Evolutionary conservation across 1,140 invertebrate genomes (phyloP), one percentile per base, ranked within the genome.

Genomic region (Aphaenogaster floridana): DNA sequence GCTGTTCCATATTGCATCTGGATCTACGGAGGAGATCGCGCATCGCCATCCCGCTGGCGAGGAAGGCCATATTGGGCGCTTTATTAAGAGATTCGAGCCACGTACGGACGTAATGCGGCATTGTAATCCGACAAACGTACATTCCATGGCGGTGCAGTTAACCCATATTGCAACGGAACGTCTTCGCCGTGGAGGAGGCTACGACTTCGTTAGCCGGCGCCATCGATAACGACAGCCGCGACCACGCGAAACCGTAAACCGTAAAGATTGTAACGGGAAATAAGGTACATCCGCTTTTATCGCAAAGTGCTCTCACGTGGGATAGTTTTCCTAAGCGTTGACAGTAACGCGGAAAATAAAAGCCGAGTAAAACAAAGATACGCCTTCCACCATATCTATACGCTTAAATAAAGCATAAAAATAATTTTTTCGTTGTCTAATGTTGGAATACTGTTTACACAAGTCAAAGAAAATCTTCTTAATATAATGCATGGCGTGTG

Each of bases 11-110:
- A 79, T 48, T 28, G 28, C 76, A 50, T 21, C 36, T 42, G 21
- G 39, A 59, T 59, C 52, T 2, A 42, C 57, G 17, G 8, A 61
- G n/a, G 48, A 79, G 63, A 80, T 57, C 9, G n/a, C 39, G 21
- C 59, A 15, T 0, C 52, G 13, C 52, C 42, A 5, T 48, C 42
- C 39, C 68, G 52, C 42, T 13, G 17, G 28, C 21, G 13, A 36
- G 11, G 7, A 7, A 8, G 36, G 48, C 48, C 39, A 6, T n/a
- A 48, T 28, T 17, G 54, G 39, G 11, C 48, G 42, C 80, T 84
- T 74, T 84, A 76, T 74, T 84, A 63, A 74, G 80, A 74, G 80
- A 76, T 74, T 74, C 80, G 54, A 71, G 28, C 42, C 80, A 74
- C 80, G 80, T 84, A 72, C 80, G 68, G 42, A 48, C 74, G 69